Evolutionary conservation across 1,140 invertebrate genomes (phyloP), one percentile per base, ranked within the genome.

Genomic region (Holcopasites calliopsidis): DNA sequence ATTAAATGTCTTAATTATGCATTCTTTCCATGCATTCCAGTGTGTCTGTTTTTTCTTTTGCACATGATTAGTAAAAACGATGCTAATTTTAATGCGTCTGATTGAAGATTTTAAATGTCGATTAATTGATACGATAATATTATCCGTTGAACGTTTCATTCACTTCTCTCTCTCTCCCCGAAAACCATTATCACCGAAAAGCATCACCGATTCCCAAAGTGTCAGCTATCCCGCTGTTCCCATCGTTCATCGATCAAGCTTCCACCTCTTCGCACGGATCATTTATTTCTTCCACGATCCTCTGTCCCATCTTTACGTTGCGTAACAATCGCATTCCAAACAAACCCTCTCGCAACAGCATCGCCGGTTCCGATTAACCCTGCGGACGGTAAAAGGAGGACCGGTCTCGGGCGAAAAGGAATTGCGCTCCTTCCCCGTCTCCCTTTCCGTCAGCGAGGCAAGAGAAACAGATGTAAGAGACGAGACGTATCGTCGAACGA

Each of bases 401-500:
- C 44, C 3, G 11, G 44, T 11, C 6, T 23, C 11, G 47, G 10
- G 49, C 1, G 21, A 50, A 44, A 11, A 73, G 49, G 44, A 62
- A 44, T 26, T n/a, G 1, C 2, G n/a, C n/a, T n/a, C 23, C 16
- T 44, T 4, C 4, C 40, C 23, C 16, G 4, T 4, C 35, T n/a
- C n/a, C 31, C 10, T 5, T 18, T 23, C 44, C 2, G 18, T 13
- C 31, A 64, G 13, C 61, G 18, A 33, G 31, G 42, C 21, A 38
- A 33, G 35, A 16, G 40, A 58, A 2, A 28, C n/a, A 33, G 11
- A 49, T 11, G 28, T 47, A 75, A 70, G 72, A 76, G 65, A 68
- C 64, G 71, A 58, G n/a, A 66, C 69, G 42, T 70, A 75, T 52
- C 80, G 23, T 42, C 73, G 62, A 40, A 54, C 73, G 64, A 71